Evolutionary conservation across 2,113 vertebrate species (phyloP), one percentile per base, ranked within the genome.

Genomic region (Lampris incognitus): DNA sequence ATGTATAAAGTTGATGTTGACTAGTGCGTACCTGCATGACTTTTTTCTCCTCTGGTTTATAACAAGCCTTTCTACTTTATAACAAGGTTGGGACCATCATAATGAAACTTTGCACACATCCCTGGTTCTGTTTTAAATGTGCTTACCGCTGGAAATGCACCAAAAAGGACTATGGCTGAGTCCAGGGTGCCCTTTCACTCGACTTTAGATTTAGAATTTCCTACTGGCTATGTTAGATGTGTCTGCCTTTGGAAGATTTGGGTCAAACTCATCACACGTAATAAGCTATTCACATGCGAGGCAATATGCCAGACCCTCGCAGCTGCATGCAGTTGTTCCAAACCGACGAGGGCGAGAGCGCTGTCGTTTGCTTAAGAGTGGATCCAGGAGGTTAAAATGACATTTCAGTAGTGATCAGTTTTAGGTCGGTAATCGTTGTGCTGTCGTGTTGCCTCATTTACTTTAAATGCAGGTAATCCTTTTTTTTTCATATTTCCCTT

Each of bases 211-310:
- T 91, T 86, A 64, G 74, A 92, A 89, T 85, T 89, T 77, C 41
- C 78, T 86, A 84, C 77, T 82, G 57, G 37, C 79, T 74, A 46
- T 69, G 62, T 83, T 80, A 91, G 89, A 81, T 74, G 77, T 63
- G 81, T 84, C 73, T 77, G 76, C 82, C 51, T 80, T 75, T 75
- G 65, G 72, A 91, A 91, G 84, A 93, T 91, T 92, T 90, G 87
- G 92, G 90, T 93, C 92, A 92, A 86, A 62, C 87, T 91, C 85
- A 93, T 93, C 88, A 89, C 88, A 89, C 69, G 75, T 72, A 90
- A 92, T 92, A 91, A 92, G 90, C 76, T 89, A 89, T 88, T 92
- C 90, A 87, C 85, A 81, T 41, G 79, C 88, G 87, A 89, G 83
- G 82, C 83, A 63, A 74, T 37, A 37, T 77, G 72, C 78, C 74